A percentile compares a stretch with the other conserved stretches of the same genome.
Conservation (phyloP, 2,113 vertebrate genomes). For the Stigmatopora nigra region DNA sequence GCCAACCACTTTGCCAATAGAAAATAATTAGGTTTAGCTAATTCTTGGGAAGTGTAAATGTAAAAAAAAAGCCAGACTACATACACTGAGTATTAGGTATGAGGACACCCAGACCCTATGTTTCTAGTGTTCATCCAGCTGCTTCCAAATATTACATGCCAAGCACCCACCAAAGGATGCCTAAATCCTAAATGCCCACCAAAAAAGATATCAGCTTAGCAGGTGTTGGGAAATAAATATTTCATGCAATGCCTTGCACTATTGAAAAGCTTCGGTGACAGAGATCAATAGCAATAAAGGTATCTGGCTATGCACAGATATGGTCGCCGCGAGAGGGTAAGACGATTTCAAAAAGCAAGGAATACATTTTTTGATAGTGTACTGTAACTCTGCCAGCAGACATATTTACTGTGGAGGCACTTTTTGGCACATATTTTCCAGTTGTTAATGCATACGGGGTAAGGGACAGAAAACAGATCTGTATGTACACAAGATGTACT, state of each 20-base stretch:
- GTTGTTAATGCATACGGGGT: not conserved
- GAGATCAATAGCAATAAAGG: slow-evolving; percentile 36
- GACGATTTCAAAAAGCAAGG: slow-evolving; percentile 3
- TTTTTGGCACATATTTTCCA: not conserved
- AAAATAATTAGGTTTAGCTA: not conserved
- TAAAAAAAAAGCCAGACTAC: not conserved
- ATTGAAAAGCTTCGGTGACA: slow-evolving; percentile 26
- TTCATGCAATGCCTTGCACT: slow-evolving; percentile 40
- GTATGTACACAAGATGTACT: not conserved
- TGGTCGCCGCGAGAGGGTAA: slow-evolving; percentile 9
- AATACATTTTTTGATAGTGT: not conserved
- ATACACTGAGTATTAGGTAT: not conserved
- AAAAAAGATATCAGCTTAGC: slow-evolving; percentile 45
- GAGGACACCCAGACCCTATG: slow-evolving; percentile 19
- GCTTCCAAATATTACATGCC: slow-evolving; percentile 32
- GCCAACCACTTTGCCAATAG: not conserved
- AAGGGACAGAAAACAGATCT: not conserved
- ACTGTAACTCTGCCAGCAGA: not conserved
- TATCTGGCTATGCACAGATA: slow-evolving; percentile 38
- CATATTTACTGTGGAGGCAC: not conserved
- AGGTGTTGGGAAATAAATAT: slow-evolving; percentile 57
- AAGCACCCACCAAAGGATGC: slow-evolving; percentile 26
- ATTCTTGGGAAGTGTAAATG: not conserved
- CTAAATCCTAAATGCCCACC: slow-evolving; percentile 22
- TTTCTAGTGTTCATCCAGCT: slow-evolving; percentile 48